A percentile compares a stretch with the other conserved stretches of the same genome.
Evolutionary conservation across 2,797 vertebrate species (phyloP).

Genomic region (Manis javanica): DNA sequence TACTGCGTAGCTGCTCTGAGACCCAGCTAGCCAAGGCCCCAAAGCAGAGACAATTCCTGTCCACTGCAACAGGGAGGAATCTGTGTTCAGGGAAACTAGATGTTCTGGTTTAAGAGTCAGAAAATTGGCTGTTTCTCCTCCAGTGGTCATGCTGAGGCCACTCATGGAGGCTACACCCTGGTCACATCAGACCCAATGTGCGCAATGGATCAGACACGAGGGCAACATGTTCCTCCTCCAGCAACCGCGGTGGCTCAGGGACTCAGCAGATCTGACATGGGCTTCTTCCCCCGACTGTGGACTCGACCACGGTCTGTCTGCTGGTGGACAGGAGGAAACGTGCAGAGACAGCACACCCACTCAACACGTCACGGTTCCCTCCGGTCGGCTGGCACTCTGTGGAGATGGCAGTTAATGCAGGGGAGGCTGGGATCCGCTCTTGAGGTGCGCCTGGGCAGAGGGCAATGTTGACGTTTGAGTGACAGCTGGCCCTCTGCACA

Average conservation of each 20-base stretch:
- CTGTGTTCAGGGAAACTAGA: not conserved
- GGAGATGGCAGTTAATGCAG: not conserved
- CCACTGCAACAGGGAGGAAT: too few relatives aligned
- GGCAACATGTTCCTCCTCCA: not conserved
- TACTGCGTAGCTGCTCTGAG: not conserved
- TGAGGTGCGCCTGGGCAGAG: not conserved
- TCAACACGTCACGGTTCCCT: not conserved
- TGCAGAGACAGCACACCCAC: not conserved
- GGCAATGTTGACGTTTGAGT: too few relatives aligned
- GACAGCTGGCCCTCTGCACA: not conserved
- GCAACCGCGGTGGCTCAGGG: too few relatives aligned
- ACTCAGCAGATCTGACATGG: not conserved
- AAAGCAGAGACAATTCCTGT: not conserved
- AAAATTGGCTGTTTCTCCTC: not conserved
- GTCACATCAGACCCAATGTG: not conserved
- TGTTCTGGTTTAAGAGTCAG: not conserved
- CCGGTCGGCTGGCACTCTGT: not conserved
- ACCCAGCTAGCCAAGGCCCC: not conserved
- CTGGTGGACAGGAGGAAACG: not conserved
- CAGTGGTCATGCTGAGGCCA: not conserved
- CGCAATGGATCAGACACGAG: accelerated
- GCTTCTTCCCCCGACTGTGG: not conserved
- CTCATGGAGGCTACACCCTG: accelerated
- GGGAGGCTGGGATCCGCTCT: too few relatives aligned
- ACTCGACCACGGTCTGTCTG: not conserved